Conservation (phyloP, 2,113 vertebrate genomes). For the Tor tambroides region DNA sequence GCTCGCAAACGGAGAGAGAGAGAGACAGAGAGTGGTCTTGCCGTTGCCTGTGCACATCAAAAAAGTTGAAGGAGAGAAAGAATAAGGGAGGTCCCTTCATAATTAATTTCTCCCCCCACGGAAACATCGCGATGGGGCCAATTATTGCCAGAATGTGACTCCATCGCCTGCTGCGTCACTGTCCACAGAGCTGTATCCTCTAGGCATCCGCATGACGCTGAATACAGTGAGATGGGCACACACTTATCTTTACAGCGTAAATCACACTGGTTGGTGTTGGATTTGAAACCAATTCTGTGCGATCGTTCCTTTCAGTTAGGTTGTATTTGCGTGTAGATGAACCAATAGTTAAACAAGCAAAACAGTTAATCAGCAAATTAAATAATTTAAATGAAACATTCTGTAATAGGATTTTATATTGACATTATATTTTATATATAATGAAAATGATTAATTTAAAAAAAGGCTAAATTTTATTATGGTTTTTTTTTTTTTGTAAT, state of each 20-base stretch:
- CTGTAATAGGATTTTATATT: no score
- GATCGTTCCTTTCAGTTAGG: neutral
- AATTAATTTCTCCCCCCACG: slow-evolving; percentile 57
- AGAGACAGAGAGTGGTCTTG: neutral
- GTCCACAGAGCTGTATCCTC: slow-evolving; percentile 54
- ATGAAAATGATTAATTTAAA: no score
- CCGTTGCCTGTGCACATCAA: slow-evolving; percentile 4
- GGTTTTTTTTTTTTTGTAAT: no score
- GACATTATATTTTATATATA: no score
- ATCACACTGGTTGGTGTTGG: neutral
- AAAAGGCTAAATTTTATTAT: no score
- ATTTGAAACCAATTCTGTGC: neutral
- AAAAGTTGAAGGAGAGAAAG: slow-evolving; percentile 16
- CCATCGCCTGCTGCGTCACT: slow-evolving; percentile 51
- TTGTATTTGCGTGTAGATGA: neutral
- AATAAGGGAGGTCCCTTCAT: slow-evolving; percentile 52
- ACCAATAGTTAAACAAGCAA: neutral
- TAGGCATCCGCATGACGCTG: slow-evolving; percentile 13
- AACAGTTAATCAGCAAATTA: neutral
- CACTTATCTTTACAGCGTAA: neutral
- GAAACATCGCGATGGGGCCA: slow-evolving; percentile 55
- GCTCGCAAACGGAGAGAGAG: neutral
- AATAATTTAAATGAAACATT: neutral
- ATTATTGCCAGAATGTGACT: slow-evolving; percentile 55
- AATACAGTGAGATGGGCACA: neutral